phyloP scores from a whole-genome alignment of 2,113 vertebrate genomes.

The Eclectus roratus region DNA sequence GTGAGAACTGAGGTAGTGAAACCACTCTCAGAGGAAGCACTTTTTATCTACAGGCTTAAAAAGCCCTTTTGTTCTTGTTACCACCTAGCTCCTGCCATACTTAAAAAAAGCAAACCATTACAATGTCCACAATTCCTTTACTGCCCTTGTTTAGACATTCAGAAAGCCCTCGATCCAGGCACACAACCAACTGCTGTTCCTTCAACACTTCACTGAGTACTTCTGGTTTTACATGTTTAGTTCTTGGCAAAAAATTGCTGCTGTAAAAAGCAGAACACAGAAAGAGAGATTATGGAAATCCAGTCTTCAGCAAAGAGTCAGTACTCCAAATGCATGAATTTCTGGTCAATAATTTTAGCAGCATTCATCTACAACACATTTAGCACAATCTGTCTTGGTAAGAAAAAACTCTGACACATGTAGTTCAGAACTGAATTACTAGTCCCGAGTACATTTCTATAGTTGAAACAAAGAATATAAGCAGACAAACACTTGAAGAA shows the following conservation, averaged over 20 bases:
- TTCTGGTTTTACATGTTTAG: neutral
- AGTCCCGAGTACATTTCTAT: neutral
- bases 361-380: neutral
- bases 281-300: neutral
- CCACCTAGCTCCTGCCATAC: neutral
- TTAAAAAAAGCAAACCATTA: neutral
- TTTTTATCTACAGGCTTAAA: neutral
- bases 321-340: neutral
- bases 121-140: neutral
- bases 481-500: neutral
- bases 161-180: neutral
- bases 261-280: neutral
- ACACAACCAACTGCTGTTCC: neutral
- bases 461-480: neutral
- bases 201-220: neutral
- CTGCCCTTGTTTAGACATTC: neutral
- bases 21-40: neutral
- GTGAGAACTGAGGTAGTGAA: neutral
- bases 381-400: neutral
- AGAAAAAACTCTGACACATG: neutral
- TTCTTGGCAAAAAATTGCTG: neutral
- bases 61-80: neutral
- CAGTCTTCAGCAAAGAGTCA: neutral
- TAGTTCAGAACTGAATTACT: neutral
- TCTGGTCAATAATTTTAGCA: neutral